These are phyloP conservation scores for Standfussiana lucernea DNA, from an alignment of 2,888 invertebrate species.

Conservation along the genomic window DNA sequence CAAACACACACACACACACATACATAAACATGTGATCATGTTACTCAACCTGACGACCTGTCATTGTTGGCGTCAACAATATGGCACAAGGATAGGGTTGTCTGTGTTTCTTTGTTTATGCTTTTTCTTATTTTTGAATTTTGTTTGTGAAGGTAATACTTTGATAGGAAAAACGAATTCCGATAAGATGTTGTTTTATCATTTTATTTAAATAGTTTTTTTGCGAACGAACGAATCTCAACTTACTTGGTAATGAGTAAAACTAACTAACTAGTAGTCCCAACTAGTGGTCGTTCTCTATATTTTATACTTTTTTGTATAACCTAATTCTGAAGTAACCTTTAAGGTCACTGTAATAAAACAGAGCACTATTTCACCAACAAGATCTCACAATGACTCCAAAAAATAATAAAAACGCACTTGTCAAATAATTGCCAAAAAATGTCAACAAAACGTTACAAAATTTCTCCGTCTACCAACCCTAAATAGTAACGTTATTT, in stretches of 20 bases:
- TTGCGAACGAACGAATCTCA: background rate
- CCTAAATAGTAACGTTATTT: conserved; percentile 71
- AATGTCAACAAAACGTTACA: background rate
- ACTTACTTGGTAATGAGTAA: background rate
- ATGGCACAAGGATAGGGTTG: conserved; percentile 60
- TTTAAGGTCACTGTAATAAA: background rate
- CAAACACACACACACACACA: conserved; percentile 23
- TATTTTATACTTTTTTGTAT: background rate
- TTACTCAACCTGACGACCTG: conserved; percentile 79
- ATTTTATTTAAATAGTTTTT: background rate
- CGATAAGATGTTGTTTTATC: background rate
- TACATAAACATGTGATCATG: conserved; percentile 42
- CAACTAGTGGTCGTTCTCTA: background rate
- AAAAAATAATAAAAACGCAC: conserved; percentile 1
- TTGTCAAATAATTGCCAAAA: conserved; percentile 59
- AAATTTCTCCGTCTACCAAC: conserved; percentile 58
- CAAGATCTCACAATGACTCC: background rate
- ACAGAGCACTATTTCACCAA: background rate
- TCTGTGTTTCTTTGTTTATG: conserved; percentile 18
- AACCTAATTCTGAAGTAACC: background rate
- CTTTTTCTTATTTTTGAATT: background rate
- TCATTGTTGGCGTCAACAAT: conserved; percentile 74
- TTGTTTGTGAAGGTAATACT: background rate
- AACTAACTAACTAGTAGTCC: background rate
- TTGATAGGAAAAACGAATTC: background rate